Evolutionary conservation across 2,797 vertebrate species (phyloP).

Genomic region (Loris lydekkerianus): DNA sequence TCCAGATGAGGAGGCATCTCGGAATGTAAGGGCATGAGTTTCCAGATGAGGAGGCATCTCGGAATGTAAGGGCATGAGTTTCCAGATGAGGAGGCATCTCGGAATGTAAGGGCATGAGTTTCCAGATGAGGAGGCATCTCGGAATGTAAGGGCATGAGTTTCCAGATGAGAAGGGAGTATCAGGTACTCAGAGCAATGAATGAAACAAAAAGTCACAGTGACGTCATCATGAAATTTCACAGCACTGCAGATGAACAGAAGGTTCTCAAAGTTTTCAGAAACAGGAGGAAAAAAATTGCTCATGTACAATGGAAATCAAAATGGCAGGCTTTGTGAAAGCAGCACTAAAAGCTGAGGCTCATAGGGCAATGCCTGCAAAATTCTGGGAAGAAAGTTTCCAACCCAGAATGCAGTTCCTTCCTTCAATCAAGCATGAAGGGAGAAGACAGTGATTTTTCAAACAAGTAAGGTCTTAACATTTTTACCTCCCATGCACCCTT

Average conservation of each 20-base stretch:
- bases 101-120: not conserved
- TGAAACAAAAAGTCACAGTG: not conserved
- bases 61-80: not conserved
- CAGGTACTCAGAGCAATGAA: slow-evolving; percentile 10
- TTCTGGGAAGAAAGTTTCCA: not conserved
- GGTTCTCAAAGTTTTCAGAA: slow-evolving; percentile 23
- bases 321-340: not conserved
- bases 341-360: not conserved
- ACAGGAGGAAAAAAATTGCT: not conserved
- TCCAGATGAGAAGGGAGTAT: slow-evolving; percentile 7
- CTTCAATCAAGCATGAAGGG: not conserved
- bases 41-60: not conserved
- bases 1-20: not conserved
- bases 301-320: not conserved
- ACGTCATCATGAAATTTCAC: not conserved
- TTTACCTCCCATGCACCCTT: not conserved
- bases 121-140: not conserved
- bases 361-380: not conserved
- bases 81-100: not conserved
- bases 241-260: not conserved
- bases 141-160: not conserved
- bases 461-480: not conserved
- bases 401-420: not conserved
- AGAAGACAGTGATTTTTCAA: not conserved
- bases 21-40: not conserved